Base-by-base conservation (phyloP, 2,888 invertebrate genomes). In the Ochropleura plecta region DNA sequence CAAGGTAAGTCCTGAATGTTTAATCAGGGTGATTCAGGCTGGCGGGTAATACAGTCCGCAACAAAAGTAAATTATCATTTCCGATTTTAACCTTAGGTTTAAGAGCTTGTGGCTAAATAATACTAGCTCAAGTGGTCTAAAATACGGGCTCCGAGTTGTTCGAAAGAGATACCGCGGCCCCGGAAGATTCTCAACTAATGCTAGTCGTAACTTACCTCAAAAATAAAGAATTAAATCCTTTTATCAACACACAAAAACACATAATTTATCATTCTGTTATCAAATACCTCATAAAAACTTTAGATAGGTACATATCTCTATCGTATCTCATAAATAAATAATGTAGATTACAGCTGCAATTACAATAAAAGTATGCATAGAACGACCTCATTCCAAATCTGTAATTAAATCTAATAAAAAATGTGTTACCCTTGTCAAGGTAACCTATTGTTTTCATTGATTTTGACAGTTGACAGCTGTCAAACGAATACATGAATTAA, bases 401-500 rank as follows among this genome's bases (percentile, higher is more conserved):
- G 3, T 20, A 42, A 71, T 57, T 42, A 46, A 20, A 72, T 46
- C 16, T 6, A 46, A 40, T 30, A 49, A 44, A 48, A 57, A 40
- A 69, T 18, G 6, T 20, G 7, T 57, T n/a, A 7, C 46, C 40
- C 9, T 48, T 53, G 49, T 44, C 62, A 73, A 76, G 76, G 80
- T 46, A 2, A 42, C 6, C 16, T 18, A 42, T 0, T 14, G 14
- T 51, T 69, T 48, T 18, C 7, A 30, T 46, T 67, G 6, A 20
- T 44, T 20, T 10, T 63, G 55, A 30, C n/a, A 55, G 57, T 30
- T 57, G 30, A 30, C 30, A 73, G 63, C 16, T 76, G 55, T 55
- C 76, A 73, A 51, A 14, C n/a, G 18, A 80, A 44, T 80, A 63
- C 55, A 63, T 44, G 1, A 79, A 48, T 53, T 0, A 63, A 49